Evolutionary conservation across 2,113 vertebrate genomes (phyloP).

Genomic region (Columba livia): DNA sequence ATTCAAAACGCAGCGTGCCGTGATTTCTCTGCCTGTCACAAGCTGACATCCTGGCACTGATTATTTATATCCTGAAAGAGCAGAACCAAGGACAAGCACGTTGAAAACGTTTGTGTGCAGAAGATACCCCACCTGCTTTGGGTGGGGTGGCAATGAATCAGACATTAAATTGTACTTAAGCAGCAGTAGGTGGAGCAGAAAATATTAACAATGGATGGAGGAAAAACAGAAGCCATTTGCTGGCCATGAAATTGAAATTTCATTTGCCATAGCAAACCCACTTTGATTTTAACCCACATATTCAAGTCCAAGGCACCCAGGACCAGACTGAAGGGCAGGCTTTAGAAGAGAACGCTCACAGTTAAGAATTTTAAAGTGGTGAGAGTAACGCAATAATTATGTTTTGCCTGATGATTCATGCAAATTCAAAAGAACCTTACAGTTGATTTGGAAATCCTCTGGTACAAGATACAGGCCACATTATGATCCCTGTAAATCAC

Average conservation of each 20-base stretch:
- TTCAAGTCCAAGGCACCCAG: not conserved
- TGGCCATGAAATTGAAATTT: not conserved
- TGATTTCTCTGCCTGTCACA: not conserved
- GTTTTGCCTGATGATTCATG: not conserved
- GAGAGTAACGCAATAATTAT: not conserved
- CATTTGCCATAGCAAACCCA: not conserved
- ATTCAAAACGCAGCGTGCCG: accelerated
- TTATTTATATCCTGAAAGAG: not conserved
- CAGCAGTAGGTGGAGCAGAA: too few species aligned
- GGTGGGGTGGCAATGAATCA: not conserved
- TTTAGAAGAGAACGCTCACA: not conserved
- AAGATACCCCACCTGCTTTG: not conserved
- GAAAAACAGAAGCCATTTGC: not conserved
- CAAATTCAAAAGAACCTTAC: not conserved
- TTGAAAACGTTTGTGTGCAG: not conserved
- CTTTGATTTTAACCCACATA: not conserved
- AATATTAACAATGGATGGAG: accelerated
- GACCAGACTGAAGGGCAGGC: not conserved
- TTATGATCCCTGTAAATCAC: not conserved
- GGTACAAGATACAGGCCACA: accelerated
- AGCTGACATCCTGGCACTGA: not conserved
- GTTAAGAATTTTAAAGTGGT: not conserved
- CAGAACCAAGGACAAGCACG: not conserved
- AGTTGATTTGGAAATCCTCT: not conserved
- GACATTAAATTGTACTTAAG: not conserved